Conservation (phyloP, 2,888 invertebrate species). For the Dicranocentrus wangi region DNA sequence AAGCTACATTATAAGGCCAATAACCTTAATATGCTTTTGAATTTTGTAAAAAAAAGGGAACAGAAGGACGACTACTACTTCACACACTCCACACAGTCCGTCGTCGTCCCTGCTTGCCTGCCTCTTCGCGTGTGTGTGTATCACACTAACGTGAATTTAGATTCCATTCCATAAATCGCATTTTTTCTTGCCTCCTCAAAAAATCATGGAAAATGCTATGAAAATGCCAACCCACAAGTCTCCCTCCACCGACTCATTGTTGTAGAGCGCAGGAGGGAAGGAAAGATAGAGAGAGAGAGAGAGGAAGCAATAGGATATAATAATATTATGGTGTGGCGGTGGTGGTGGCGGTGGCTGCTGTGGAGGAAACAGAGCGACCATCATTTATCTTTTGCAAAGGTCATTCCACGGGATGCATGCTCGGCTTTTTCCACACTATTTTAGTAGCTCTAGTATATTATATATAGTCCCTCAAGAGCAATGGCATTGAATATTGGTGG, state of each 20-base stretch:
- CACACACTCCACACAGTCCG: background rate
- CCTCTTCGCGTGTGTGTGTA: background rate
- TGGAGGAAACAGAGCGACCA: slow-evolving; percentile 13
- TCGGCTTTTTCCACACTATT: slow-evolving; percentile 18
- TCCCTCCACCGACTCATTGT: slow-evolving; percentile 49
- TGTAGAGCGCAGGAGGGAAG: background rate
- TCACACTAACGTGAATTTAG: slow-evolving; percentile 14
- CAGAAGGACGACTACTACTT: background rate
- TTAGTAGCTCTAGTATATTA: slow-evolving; percentile 14
- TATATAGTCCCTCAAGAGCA: slow-evolving; percentile 48
- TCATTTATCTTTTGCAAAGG: slow-evolving; percentile 59
- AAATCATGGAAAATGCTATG: slow-evolving; percentile 30
- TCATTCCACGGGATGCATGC: slow-evolving; percentile 49
- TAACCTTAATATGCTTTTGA: background rate
- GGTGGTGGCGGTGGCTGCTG: background rate
- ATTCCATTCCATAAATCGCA: slow-evolving; percentile 9
- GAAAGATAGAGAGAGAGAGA: slow-evolving; percentile 12
- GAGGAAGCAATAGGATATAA: slow-evolving; percentile 10
- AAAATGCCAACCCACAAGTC: slow-evolving; percentile 62
- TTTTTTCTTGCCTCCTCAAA: slow-evolving; percentile 7
- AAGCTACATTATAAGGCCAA: no score
- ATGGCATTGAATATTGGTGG: slow-evolving; percentile 30
- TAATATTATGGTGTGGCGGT: slow-evolving; percentile 17
- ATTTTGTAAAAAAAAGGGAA: slow-evolving; percentile 1
- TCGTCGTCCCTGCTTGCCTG: no score